Evolutionary conservation across 2,797 vertebrate genomes (phyloP).

Genomic region (Sciurus vulgaris): DNA sequence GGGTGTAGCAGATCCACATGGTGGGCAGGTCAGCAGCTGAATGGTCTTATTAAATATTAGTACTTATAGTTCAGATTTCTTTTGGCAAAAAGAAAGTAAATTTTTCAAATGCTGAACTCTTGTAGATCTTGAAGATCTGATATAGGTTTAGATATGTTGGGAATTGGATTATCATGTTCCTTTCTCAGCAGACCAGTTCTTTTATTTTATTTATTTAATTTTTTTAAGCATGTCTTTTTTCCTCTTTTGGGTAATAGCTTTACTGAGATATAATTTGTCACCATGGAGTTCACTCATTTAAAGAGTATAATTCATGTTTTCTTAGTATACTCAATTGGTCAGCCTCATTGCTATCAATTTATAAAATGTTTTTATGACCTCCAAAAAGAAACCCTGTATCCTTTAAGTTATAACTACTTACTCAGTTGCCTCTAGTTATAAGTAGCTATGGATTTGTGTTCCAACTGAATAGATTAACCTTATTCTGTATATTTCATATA

Average conservation of each 20-base stretch:
- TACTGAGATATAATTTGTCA: neutral
- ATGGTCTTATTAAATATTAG: neutral
- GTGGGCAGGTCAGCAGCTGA: neutral
- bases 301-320: neutral
- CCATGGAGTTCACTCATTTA: neutral
- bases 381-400: neutral
- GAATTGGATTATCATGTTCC: neutral
- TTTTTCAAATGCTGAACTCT: neutral
- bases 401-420: neutral
- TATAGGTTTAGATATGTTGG: neutral
- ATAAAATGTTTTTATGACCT: neutral
- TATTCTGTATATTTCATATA: neutral
- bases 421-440: neutral
- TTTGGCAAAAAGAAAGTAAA: neutral
- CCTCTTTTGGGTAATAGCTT: neutral
- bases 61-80: slow-evolving; percentile 19
- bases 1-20: too few relatives aligned
- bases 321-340: neutral
- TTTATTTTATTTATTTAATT: neutral
- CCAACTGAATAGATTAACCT: neutral
- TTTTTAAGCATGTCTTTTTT: neutral
- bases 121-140: neutral
- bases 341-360: neutral
- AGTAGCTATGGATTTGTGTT: too few relatives aligned
- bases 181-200: neutral